Evolutionary conservation across 2,797 vertebrate species (phyloP), one percentile per base, ranked within the genome.

Genomic region (Sternotherus odoratus): DNA sequence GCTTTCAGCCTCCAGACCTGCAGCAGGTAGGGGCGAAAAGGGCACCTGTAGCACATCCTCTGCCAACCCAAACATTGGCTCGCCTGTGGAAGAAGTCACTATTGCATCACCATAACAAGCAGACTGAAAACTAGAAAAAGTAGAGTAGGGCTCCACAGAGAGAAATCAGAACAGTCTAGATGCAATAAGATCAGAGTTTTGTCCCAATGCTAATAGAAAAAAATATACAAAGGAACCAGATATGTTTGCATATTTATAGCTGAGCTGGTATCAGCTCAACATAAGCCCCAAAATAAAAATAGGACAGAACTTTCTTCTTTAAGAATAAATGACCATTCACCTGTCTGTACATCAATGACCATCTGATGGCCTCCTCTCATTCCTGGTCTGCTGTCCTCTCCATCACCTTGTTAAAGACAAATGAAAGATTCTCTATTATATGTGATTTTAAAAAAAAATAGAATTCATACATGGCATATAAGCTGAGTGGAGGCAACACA

Each of bases 291-390:
- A 39, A 69, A 39, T 36, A 23, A 69, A 69, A 21, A 36, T 13
- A 60, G 13, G 43, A 69, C 11, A 23, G 49, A 33, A 36, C n/a
- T 77, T 49, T 82, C 33, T 39, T 5, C 56, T 77, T 54, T 72
- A 60, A 92, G 90, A 91, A 19, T 30, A 2, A 87, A 54, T n/a
- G 85, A 54, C 39, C 87, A 94, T 98, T 98, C 96, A 99, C 99
- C 99, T 94, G 99, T 99, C 94, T 99, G 99, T 94, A 99, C 99
- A 95, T 99, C 99, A 86, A 99, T 99, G 95, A 99, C 99, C 99
- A 99, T 99, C 97, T 99, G 99, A 98, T 99, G 99, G 82, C 99
- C 99, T 80, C 99, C 99, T 96, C 99, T 99, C 99, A 99, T 99
- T 90, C 99, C 99, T 2, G 99, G 99, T 81, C 99, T 97, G 97